phyloP scores from a whole-genome alignment of 2,888 invertebrate genomes.

The Ditula angustiorana region DNA sequence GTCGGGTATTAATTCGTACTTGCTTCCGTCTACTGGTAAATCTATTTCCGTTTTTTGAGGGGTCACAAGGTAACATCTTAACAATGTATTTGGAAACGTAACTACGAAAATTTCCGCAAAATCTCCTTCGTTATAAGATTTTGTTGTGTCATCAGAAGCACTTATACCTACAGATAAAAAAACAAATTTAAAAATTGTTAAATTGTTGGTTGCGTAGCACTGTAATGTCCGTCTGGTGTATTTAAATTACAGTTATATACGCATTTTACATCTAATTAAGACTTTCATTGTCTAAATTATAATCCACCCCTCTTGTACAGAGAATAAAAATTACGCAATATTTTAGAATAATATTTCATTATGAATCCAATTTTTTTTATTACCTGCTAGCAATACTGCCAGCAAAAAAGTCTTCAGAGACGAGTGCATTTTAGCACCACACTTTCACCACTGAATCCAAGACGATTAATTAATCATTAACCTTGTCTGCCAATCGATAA shows the following conservation, averaged over 20 bases:
- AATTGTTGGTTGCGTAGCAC: no score
- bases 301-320: no score
- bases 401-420: constrained; percentile 8
- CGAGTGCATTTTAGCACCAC: constrained; percentile 21
- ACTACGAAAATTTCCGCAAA: constrained; percentile 9
- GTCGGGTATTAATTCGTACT: background rate
- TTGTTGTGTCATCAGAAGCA: constrained; percentile 8
- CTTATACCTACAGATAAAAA: constrained; percentile 1
- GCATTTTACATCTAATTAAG: no score
- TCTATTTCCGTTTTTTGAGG: constrained; percentile 18
- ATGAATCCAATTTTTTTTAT: no score
- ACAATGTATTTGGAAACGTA: background rate
- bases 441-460: constrained; percentile 1
- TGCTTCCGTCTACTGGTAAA: constrained; percentile 2
- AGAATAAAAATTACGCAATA: no score
- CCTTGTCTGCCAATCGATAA: constrained; percentile 22
- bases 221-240: no score
- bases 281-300: no score
- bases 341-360: no score
- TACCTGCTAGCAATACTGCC: constrained; percentile 33
- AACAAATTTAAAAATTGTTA: background rate
- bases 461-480: constrained; percentile 20
- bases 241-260: no score
- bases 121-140: background rate
- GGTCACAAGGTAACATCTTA: constrained; percentile 25